A percentile compares a stretch with the other conserved stretches of the same genome.
Evolutionary conservation across 2,888 invertebrate species (phyloP).

Genomic region (Chouioia cunea): DNA sequence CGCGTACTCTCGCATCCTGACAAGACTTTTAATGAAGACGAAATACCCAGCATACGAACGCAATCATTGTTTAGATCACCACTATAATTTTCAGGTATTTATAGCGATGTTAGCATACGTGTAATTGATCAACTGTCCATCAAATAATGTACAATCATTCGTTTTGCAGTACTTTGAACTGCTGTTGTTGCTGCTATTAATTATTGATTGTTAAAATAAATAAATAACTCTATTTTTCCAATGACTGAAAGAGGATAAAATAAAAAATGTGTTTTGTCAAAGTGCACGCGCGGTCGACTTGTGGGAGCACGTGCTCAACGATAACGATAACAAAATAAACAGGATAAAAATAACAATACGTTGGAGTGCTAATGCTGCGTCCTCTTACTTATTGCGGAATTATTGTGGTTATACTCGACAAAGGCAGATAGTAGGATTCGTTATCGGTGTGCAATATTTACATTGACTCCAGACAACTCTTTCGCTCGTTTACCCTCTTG

Average conservation of each 20-base stretch:
- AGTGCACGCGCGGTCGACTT: too few relatives aligned
- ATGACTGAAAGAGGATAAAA: too few relatives aligned
- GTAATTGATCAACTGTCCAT: too few relatives aligned
- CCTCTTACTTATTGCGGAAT: constrained; percentile 35
- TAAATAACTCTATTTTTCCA: too few relatives aligned
- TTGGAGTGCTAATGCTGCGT: background rate
- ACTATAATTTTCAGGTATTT: constrained; percentile 26
- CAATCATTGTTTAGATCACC: constrained; percentile 20
- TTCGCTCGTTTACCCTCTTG: constrained; percentile 31
- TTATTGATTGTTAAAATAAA: background rate
- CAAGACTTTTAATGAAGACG: constrained; percentile 36
- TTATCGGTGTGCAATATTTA: constrained; percentile 42
- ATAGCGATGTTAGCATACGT: background rate
- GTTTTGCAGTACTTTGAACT: background rate
- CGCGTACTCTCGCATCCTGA: constrained; percentile 17
- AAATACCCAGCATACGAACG: constrained; percentile 5
- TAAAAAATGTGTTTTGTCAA: too few relatives aligned
- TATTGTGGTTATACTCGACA: constrained; percentile 41
- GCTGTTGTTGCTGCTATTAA: background rate
- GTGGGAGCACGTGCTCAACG: too few relatives aligned
- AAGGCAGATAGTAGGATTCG: constrained; percentile 44
- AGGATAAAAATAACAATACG: too few relatives aligned
- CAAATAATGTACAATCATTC: too few relatives aligned
- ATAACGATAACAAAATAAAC: too few relatives aligned
- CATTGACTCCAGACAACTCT: constrained; percentile 32